Conservation (phyloP, 2,113 vertebrate species). For the Motacilla alba region DNA sequence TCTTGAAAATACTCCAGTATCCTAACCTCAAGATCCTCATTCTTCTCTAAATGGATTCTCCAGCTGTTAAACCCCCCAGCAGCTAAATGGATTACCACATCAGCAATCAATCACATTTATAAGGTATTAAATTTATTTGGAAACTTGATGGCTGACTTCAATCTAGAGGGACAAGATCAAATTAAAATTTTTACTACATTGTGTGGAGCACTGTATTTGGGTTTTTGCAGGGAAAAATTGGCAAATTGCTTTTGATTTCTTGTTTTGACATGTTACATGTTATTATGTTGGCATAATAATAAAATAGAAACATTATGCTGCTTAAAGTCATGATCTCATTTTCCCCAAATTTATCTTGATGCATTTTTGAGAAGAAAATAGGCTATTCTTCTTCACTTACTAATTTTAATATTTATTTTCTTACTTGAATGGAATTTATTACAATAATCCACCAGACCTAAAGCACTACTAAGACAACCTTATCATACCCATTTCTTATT, state of each 20-base stretch:
- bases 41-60: conserved; percentile 25
- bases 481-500: not conserved
- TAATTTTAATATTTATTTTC: not conserved
- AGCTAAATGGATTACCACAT: conserved; percentile 13
- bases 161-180: conserved; percentile 1
- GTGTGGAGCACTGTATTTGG: not conserved
- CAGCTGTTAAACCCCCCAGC: conserved; percentile 8
- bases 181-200: conserved; percentile 10
- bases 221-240: not conserved
- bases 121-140: conserved; percentile 31
- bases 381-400: not conserved
- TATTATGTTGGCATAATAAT: not conserved
- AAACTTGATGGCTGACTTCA: conserved; percentile 30
- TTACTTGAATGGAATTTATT: not conserved
- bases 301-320: not conserved
- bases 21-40: not conserved
- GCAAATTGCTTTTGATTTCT: conserved; percentile 37
- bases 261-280: conserved; percentile 21
- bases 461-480: not conserved
- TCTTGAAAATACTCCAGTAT: not conserved
- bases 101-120: conserved; percentile 46
- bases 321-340: conserved; percentile 18
- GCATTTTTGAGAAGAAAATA: not conserved
- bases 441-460: not conserved
- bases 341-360: not conserved